Evolutionary conservation across 2,113 vertebrate species (phyloP).

Genomic region (Pseudolaguvia tuberculata): DNA sequence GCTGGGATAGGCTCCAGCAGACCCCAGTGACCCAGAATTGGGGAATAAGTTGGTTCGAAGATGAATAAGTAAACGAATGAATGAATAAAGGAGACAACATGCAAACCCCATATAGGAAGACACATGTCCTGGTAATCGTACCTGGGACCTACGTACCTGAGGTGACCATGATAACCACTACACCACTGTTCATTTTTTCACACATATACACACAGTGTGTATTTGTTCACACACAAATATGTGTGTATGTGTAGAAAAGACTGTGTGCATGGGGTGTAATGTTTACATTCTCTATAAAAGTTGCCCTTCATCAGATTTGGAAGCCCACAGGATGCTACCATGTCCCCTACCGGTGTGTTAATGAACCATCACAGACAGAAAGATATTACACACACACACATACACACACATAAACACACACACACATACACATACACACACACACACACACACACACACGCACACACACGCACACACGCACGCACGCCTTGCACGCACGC

Average conservation of each 20-base stretch:
- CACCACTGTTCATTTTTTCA: too few relatives aligned
- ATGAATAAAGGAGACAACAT: too few relatives aligned
- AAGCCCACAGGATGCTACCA: slow-evolving; percentile 25
- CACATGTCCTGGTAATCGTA: too few relatives aligned
- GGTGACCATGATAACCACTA: too few relatives aligned
- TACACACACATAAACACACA: slow-evolving; percentile 25
- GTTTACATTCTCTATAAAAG: slow-evolving; percentile 32
- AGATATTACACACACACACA: slow-evolving; percentile 28
- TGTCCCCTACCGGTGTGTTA: slow-evolving; percentile 44
- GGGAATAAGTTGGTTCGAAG: too few relatives aligned
- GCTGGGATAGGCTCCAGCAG: too few relatives aligned
- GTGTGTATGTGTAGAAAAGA: neutral
- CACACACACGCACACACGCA: slow-evolving; percentile 18
- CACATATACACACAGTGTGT: too few relatives aligned
- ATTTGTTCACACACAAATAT: neutral
- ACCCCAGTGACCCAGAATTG: too few relatives aligned
- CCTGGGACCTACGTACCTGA: too few relatives aligned
- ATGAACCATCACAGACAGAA: slow-evolving; percentile 48
- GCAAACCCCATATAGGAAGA: too few relatives aligned
- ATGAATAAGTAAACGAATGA: too few relatives aligned
- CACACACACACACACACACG: slow-evolving; percentile 29
- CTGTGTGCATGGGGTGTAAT: neutral
- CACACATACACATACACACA: slow-evolving; percentile 17
- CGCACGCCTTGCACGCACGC: too few relatives aligned
- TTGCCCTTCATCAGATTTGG: slow-evolving; percentile 41